A percentile compares a stretch with the other conserved stretches of the same genome.
These are phyloP conservation scores for Silurus aristotelis DNA, from an alignment of 2,797 vertebrate species.

Conservation along the genomic window DNA sequence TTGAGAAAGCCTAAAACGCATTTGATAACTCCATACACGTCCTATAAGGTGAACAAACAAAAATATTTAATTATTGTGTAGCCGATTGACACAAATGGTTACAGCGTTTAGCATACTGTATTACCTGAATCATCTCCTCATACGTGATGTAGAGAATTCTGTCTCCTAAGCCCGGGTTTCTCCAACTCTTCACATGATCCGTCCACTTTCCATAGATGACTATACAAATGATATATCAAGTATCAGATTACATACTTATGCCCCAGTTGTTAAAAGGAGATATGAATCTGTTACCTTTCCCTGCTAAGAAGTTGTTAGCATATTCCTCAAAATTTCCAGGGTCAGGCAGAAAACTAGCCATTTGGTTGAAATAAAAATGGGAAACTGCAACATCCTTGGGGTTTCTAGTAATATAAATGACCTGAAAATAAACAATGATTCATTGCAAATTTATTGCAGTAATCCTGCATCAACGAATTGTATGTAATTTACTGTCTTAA, in stretches of 20 bases:
- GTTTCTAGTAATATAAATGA: constrained; percentile 75
- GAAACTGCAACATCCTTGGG: constrained; percentile 82
- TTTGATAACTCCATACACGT: constrained; percentile 69
- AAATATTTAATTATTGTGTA: too few species aligned
- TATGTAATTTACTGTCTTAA: too few species aligned
- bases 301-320: constrained; percentile 69
- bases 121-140: constrained; percentile 77
- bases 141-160: constrained; percentile 82
- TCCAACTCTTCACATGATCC: constrained; percentile 86
- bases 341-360: constrained; percentile 78
- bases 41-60: constrained; percentile 60
- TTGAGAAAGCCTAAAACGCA: constrained; percentile 75
- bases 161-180: constrained; percentile 68
- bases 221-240: constrained; percentile 54
- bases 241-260: neutral
- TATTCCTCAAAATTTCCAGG: constrained; percentile 83
- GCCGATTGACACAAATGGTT: neutral
- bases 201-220: constrained; percentile 88
- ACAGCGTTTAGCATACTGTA: neutral
- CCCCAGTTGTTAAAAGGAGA: neutral
- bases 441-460: neutral
- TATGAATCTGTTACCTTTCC: constrained; percentile 65
- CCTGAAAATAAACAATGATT: constrained; percentile 59
- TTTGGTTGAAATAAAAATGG: constrained; percentile 81
- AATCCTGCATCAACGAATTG: too few species aligned